Percentiles rank a stretch among this genome's conserved stretches.
phyloP scores from a whole-genome alignment of 2,113 vertebrate species.

The Nyctibius bracteatus region DNA sequence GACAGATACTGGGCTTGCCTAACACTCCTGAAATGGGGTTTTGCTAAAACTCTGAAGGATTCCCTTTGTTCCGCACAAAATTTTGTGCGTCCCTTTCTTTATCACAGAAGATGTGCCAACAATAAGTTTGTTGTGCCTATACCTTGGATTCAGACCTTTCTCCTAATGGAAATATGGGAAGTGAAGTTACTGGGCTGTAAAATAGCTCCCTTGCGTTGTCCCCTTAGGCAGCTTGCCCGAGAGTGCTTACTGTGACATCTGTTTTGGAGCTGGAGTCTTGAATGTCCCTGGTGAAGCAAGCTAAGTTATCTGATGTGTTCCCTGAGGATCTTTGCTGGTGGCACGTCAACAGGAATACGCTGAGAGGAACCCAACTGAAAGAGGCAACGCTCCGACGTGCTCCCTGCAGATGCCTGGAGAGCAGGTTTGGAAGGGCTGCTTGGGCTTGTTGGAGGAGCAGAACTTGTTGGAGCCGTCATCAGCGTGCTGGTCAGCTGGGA shows the following conservation, averaged over 20 bases:
- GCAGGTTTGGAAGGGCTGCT: background rate
- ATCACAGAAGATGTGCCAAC: background rate
- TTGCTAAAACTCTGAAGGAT: background rate
- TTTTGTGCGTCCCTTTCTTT: background rate
- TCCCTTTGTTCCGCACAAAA: background rate
- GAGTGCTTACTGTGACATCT: conserved; percentile 21
- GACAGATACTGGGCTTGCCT: background rate
- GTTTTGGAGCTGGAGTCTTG: conserved; percentile 24
- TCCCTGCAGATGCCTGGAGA: conserved; percentile 9
- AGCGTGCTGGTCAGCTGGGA: background rate
- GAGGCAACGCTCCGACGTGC: background rate
- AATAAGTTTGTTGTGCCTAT: background rate
- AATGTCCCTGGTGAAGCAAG: conserved; percentile 33
- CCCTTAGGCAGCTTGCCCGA: background rate
- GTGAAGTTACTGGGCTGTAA: background rate
- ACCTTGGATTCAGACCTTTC: background rate
- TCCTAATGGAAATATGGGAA: background rate
- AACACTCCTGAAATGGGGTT: background rate
- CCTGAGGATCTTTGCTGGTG: conserved; percentile 57
- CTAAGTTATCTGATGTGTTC: conserved; percentile 35
- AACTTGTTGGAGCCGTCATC: background rate
- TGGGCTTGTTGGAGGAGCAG: background rate
- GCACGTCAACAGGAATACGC: conserved; percentile 29
- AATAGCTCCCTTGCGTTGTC: conserved; percentile 9
- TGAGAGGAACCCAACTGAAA: conserved; percentile 25